Percentiles rank a stretch among this genome's conserved stretches.
Evolutionary conservation across 2,888 invertebrate species (phyloP).

Genomic region (Achlya flavicornis): DNA sequence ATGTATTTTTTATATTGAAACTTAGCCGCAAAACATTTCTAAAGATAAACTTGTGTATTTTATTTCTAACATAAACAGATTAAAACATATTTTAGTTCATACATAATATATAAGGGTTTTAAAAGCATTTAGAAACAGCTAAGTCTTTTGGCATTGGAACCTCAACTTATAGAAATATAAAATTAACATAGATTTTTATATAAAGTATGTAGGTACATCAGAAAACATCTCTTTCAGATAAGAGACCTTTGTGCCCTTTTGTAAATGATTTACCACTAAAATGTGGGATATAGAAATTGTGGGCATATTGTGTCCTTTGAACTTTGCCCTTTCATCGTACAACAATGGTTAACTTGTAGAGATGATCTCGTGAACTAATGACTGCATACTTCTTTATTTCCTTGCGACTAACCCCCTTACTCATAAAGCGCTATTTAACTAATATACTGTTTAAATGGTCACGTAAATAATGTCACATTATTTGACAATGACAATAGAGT

Average conservation of each 20-base stretch:
- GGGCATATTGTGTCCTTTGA: slow-evolving; percentile 40
- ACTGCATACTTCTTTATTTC: not conserved
- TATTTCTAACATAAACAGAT: no score
- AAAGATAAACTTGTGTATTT: no score
- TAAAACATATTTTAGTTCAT: no score
- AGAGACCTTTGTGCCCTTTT: not conserved
- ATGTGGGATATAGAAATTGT: slow-evolving; percentile 28
- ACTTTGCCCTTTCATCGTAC: slow-evolving; percentile 31
- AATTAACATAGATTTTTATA: not conserved
- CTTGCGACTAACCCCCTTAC: not conserved
- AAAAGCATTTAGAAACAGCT: not conserved
- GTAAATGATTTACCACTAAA: slow-evolving; percentile 14
- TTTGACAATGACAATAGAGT: no score
- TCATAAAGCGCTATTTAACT: no score
- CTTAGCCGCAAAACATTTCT: not conserved
- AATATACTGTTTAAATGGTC: no score
- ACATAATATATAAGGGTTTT: no score
- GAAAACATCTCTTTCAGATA: slow-evolving; percentile 6
- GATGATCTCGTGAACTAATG: slow-evolving; percentile 3
- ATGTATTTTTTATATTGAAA: no score
- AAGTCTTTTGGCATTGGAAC: not conserved
- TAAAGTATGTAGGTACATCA: not conserved
- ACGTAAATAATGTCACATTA: no score
- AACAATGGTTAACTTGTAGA: slow-evolving; percentile 30
- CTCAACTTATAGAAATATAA: not conserved